phyloP scores from a whole-genome alignment of 2,888 invertebrate species.

The Pollenia amentaria region DNA sequence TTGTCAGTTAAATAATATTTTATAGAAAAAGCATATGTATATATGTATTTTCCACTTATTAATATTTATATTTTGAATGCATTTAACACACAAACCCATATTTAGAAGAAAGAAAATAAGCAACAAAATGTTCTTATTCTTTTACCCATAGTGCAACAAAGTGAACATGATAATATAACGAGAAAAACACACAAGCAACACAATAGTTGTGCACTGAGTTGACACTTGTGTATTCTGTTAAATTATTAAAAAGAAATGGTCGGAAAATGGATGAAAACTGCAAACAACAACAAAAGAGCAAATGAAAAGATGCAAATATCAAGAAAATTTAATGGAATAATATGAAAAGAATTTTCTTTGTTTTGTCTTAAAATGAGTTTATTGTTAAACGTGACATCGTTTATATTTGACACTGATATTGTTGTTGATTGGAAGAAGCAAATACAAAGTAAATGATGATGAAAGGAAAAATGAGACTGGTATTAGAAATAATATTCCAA shows the following conservation, averaged over 20 bases:
- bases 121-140: slow-evolving; percentile 4
- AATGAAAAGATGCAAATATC: slow-evolving; percentile 1
- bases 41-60: too few species aligned
- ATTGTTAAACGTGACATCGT: slow-evolving; percentile 50
- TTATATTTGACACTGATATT: slow-evolving; percentile 60
- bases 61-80: background rate
- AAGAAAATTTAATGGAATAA: slow-evolving; percentile 5
- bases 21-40: too few species aligned
- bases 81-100: slow-evolving; percentile 59
- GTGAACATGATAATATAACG: background rate
- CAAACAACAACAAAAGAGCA: slow-evolving; percentile 14
- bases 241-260: slow-evolving; percentile 55
- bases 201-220: slow-evolving; percentile 30
- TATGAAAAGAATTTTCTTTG: slow-evolving; percentile 2
- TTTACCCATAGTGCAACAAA: slow-evolving; percentile 14
- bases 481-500: too few species aligned
- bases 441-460: background rate
- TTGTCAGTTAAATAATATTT: background rate
- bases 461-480: background rate
- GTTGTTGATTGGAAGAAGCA: slow-evolving; percentile 5
- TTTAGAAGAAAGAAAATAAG: background rate
- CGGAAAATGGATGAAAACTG: slow-evolving; percentile 12
- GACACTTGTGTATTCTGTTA: slow-evolving; percentile 59
- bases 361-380: slow-evolving; percentile 32
- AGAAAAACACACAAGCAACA: background rate